Conservation (phyloP, 2,113 vertebrate genomes). For the Rhineura floridana region DNA sequence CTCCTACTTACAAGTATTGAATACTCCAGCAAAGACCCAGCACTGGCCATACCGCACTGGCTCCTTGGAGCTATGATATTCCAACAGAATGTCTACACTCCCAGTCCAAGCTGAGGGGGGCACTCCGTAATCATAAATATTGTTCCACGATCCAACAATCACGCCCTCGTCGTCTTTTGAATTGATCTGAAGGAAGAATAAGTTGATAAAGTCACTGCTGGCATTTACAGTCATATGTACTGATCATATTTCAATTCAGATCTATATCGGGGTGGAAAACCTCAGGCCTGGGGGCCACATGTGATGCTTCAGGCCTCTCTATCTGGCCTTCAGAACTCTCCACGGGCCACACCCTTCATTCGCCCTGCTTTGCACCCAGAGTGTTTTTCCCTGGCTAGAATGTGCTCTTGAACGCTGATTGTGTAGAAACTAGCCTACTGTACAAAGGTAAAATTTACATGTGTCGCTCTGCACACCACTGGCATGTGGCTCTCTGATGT, state of each 20-base stretch:
- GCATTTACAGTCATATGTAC: not conserved
- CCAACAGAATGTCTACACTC: constrained; percentile 91
- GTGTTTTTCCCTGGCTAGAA: too few relatives aligned
- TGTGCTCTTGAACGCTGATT: too few relatives aligned
- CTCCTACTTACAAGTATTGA: constrained; percentile 90
- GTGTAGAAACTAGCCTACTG: too few relatives aligned
- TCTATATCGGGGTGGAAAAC: too few relatives aligned
- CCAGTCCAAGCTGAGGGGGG: constrained; percentile 95
- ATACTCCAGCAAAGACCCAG: constrained; percentile 96
- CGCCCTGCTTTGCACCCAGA: too few relatives aligned
- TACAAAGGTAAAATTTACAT: too few relatives aligned
- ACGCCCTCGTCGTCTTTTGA: constrained; percentile 90
- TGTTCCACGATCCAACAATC: constrained; percentile 90
- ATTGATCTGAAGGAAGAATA: constrained; percentile 81
- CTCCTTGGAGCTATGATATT: constrained; percentile 76
- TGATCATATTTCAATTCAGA: not conserved
- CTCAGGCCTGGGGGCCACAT: too few relatives aligned
- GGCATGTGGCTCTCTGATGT: too few relatives aligned
- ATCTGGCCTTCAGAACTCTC: too few relatives aligned
- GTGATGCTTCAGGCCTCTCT: too few relatives aligned
- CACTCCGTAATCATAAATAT: constrained; percentile 85
- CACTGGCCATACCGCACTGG: constrained; percentile 93
- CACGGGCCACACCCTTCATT: too few relatives aligned
- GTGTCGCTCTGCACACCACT: too few relatives aligned
- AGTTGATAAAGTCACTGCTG: not conserved